Evolutionary conservation across 2,888 invertebrate species (phyloP).

Genomic region (Cephus pulcher): DNA sequence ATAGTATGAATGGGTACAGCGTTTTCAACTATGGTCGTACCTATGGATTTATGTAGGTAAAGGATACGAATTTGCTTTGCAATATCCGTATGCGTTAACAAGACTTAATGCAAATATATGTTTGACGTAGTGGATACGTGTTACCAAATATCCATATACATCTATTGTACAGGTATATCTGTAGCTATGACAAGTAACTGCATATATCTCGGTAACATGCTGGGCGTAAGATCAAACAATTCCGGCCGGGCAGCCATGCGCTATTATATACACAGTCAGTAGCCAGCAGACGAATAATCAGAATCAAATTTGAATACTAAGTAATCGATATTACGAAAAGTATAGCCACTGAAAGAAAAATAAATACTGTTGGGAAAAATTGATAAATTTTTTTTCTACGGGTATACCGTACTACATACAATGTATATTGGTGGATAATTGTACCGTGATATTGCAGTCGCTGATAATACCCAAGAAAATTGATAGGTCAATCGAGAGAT

Average conservation of each 20-base stretch:
- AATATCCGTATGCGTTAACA: neutral
- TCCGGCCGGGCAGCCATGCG: neutral
- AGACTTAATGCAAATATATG: neutral
- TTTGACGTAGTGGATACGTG: neutral
- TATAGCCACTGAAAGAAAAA: neutral
- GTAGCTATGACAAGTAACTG: neutral
- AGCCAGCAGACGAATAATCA: neutral
- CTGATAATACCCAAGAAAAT: neutral
- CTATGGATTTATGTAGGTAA: neutral
- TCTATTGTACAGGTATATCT: neutral
- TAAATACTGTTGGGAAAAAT: neutral
- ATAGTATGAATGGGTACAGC: neutral
- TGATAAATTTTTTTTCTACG: neutral
- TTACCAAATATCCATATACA: neutral
- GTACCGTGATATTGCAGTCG: neutral
- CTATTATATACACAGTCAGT: neutral
- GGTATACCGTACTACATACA: too few species aligned
- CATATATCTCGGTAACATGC: neutral
- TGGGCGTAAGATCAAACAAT: neutral
- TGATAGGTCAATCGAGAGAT: conserved; percentile 1
- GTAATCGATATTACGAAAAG: neutral
- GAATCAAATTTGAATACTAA: neutral
- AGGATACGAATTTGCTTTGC: neutral
- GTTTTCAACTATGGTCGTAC: neutral
- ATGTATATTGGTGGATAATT: neutral